phyloP scores from a whole-genome alignment of 2,797 vertebrate species.

The Amblyopsis hoosieri region DNA sequence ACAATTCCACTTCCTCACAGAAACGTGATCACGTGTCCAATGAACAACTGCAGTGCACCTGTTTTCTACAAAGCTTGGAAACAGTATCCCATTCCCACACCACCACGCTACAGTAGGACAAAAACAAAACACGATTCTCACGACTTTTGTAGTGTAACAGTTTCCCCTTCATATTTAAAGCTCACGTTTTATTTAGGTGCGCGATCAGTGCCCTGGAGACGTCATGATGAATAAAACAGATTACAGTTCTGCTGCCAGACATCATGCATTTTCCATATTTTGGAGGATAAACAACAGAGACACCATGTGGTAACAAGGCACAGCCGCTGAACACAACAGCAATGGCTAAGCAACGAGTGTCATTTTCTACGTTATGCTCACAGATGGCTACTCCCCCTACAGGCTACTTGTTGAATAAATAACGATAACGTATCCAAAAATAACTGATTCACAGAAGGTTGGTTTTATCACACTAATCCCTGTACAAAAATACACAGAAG shows the following conservation, averaged over 20 bases:
- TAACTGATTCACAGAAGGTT: neutral
- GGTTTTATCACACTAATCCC: neutral
- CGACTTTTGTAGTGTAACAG: constrained; percentile 18
- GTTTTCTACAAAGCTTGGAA: constrained; percentile 58
- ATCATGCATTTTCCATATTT: constrained; percentile 8
- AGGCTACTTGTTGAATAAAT: neutral
- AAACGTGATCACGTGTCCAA: constrained; percentile 40
- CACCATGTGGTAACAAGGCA: constrained; percentile 49
- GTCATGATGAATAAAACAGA: neutral
- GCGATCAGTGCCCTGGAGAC: constrained; percentile 1
- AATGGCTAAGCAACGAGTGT: neutral
- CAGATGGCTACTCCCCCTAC: neutral
- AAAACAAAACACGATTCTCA: constrained; percentile 12
- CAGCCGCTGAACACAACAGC: constrained; percentile 6
- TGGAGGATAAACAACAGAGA: constrained; percentile 51
- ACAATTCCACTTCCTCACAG: constrained; percentile 34
- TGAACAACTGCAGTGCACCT: constrained; percentile 68
- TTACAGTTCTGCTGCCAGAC: neutral
- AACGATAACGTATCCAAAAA: neutral
- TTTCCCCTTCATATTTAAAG: constrained; percentile 37
- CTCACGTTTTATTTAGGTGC: neutral
- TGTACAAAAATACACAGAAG: neutral
- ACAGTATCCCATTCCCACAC: constrained; percentile 48
- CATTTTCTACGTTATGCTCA: no score
- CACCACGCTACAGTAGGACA: constrained; percentile 36